Conservation (phyloP, 2,797 vertebrate species). For the Coregonus ussuriensis region DNA sequence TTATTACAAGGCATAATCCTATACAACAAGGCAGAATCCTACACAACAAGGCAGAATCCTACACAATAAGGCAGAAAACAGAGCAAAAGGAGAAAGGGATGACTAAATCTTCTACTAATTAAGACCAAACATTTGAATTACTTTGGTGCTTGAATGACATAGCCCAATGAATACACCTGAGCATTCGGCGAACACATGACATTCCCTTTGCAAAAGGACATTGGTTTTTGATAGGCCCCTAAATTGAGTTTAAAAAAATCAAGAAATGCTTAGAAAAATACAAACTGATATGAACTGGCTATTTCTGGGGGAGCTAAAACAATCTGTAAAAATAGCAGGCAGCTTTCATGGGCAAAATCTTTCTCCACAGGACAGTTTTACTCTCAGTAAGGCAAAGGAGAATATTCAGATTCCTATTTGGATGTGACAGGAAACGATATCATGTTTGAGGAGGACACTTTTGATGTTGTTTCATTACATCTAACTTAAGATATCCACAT, state of each 20-base stretch:
- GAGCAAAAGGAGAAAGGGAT: constrained; percentile 23
- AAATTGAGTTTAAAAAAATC: not conserved
- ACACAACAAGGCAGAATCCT: too few species aligned
- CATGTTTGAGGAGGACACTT: not conserved
- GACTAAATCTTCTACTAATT: constrained; percentile 40
- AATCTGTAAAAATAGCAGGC: not conserved
- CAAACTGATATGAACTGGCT: not conserved
- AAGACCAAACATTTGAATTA: constrained; percentile 46
- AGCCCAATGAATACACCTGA: not conserved
- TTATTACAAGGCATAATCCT: too few species aligned
- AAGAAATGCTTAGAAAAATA: not conserved
- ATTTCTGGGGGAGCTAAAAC: not conserved
- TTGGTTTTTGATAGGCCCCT: constrained; percentile 5
- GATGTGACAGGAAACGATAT: not conserved
- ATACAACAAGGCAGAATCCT: too few species aligned
- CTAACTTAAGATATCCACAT: not conserved
- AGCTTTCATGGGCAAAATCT: not conserved
- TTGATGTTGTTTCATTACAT: constrained; percentile 4
- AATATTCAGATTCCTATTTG: not conserved
- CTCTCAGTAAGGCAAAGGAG: not conserved
- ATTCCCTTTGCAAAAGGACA: constrained; percentile 21
- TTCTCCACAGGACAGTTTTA: not conserved
- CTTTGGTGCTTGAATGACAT: constrained; percentile 30
- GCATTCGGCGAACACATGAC: constrained; percentile 8
- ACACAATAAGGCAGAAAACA: not conserved